Conservation (phyloP, 2,113 vertebrate species). For the Bothrops jararaca region DNA sequence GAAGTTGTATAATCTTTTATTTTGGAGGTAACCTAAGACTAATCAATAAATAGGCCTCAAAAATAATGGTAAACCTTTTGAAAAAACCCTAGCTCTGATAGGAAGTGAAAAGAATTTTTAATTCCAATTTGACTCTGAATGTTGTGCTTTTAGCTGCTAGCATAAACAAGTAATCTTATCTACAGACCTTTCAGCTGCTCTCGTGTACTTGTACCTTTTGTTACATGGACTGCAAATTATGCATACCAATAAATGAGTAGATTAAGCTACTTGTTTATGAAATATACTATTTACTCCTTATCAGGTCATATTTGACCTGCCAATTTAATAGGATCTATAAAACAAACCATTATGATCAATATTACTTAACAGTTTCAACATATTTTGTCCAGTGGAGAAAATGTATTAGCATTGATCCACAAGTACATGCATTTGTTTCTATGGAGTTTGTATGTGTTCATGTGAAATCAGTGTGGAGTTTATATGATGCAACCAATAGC, state of each 20-base stretch:
- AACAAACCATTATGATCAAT: not conserved
- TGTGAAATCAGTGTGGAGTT: not conserved
- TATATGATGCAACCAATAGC: not conserved
- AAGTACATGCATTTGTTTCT: too few species aligned
- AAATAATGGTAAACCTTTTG: conserved; percentile 13
- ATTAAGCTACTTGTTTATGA: conserved; percentile 63
- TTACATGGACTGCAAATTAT: conserved; percentile 77
- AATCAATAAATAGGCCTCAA: not conserved
- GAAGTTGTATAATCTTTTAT: not conserved
- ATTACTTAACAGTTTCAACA: not conserved
- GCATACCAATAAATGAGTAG: conserved; percentile 75
- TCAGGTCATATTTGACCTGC: conserved; percentile 50
- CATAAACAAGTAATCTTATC: conserved; percentile 73
- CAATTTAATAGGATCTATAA: conserved; percentile 31
- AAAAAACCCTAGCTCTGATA: conserved; percentile 42
- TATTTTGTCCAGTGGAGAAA: not conserved
- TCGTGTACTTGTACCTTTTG: conserved; percentile 65
- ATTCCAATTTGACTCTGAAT: conserved; percentile 60
- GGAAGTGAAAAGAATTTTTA: conserved; percentile 67
- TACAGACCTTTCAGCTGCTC: conserved; percentile 71
- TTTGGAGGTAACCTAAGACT: not conserved
- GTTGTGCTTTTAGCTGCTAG: conserved; percentile 75
- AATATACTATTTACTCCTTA: conserved; percentile 55
- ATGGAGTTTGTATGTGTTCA: too few species aligned
- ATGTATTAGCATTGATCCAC: too few species aligned